Evolutionary conservation across 2,113 vertebrate species (phyloP).

Genomic region (Stictonetta naevosa): DNA sequence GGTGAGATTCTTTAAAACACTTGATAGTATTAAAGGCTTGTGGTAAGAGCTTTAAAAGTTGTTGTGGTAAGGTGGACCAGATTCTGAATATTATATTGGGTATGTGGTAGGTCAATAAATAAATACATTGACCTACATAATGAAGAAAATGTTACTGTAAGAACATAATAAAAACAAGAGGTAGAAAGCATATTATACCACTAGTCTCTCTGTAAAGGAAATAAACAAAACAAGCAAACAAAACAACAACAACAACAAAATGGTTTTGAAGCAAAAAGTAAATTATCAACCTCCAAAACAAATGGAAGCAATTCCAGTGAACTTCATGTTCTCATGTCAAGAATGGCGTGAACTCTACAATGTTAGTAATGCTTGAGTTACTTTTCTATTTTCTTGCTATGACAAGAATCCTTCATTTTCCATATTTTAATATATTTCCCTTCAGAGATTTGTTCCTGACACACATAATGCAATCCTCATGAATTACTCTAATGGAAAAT

Average conservation of each 20-base stretch:
- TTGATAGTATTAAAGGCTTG: slow-evolving; percentile 2
- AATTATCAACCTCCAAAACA: not conserved
- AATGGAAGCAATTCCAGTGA: not conserved
- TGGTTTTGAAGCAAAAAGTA: not conserved
- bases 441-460: not conserved
- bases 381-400: not conserved
- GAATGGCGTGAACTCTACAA: not conserved
- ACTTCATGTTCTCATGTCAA: not conserved
- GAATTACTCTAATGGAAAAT: not conserved
- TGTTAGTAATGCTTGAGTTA: not conserved
- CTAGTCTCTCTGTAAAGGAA: not conserved
- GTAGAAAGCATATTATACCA: not conserved
- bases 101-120: not conserved
- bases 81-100: not conserved
- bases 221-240: not conserved
- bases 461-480: not conserved
- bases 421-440: not conserved
- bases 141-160: not conserved
- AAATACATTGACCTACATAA: not conserved
- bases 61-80: not conserved
- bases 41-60: slow-evolving; percentile 1
- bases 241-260: not conserved
- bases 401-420: not conserved
- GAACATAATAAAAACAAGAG: not conserved
- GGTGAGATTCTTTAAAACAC: not conserved